A percentile compares a stretch with the other conserved stretches of the same genome.
Evolutionary conservation across 2,113 vertebrate species (phyloP).

Genomic region (Pelvicachromis taeniatus): DNA sequence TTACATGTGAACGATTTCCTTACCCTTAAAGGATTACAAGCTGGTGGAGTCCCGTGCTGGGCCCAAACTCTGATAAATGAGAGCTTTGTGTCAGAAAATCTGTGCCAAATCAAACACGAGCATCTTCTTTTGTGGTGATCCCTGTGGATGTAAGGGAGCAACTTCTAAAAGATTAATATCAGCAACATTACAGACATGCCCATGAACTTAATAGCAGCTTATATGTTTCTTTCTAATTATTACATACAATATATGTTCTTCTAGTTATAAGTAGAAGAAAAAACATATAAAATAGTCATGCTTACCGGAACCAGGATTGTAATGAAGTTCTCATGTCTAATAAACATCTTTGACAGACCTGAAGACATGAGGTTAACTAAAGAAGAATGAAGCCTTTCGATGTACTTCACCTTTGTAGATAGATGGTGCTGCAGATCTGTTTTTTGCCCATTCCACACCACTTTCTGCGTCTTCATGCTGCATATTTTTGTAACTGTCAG

Average conservation of each 20-base stretch:
- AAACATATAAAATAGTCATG: neutral
- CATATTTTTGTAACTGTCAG: neutral
- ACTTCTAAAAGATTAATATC: neutral
- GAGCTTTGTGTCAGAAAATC: neutral
- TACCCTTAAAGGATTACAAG: neutral
- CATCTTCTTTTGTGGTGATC: neutral
- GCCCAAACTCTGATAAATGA: neutral
- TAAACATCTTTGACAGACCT: neutral
- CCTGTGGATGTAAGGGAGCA: neutral
- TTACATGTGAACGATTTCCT: neutral
- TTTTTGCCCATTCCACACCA: neutral
- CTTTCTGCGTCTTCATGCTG: too few relatives aligned
- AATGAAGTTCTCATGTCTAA: neutral
- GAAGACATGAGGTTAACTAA: neutral
- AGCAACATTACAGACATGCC: neutral
- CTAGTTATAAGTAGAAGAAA: too few relatives aligned
- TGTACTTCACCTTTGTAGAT: neutral
- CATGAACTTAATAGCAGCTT: neutral
- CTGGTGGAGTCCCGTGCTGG: neutral
- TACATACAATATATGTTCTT: neutral
- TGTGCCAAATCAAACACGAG: neutral
- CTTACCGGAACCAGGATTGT: neutral
- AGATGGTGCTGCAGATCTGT: conserved; percentile 30
- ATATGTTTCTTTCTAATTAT: neutral
- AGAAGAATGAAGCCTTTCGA: neutral